These are phyloP conservation scores for Bugula neritina DNA, from an alignment of 2,888 invertebrate genomes.

Conservation along the genomic window DNA sequence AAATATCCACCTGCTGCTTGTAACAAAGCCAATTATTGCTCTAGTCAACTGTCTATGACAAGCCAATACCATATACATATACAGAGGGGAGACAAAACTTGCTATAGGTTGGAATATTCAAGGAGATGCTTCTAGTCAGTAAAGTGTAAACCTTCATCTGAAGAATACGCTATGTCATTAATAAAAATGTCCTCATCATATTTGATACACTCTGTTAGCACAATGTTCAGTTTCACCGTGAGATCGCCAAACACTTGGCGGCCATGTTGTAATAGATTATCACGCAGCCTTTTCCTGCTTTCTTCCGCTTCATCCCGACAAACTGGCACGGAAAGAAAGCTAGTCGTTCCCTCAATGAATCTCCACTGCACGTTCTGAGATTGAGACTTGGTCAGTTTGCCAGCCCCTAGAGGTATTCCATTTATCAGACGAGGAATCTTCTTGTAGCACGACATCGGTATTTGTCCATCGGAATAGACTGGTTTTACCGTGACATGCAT, in stretches of 20 bases:
- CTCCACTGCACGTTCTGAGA: slow-evolving; percentile 40
- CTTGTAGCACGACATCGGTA: slow-evolving; percentile 41
- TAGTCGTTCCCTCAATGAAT: slow-evolving; percentile 42
- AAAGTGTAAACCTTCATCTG: slow-evolving; percentile 44
- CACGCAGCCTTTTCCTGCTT: slow-evolving; percentile 36
- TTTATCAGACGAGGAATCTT: slow-evolving; percentile 44
- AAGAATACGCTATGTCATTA: slow-evolving; percentile 43
- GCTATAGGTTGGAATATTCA: too few species aligned
- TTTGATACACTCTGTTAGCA: slow-evolving; percentile 41
- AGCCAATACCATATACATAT: too few species aligned
- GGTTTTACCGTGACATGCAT: slow-evolving; percentile 24
- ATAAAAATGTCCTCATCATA: slow-evolving; percentile 43
- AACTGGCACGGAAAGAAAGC: slow-evolving; percentile 43
- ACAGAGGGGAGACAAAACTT: too few species aligned
- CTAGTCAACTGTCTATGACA: too few species aligned
- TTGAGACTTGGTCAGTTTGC: slow-evolving; percentile 40
- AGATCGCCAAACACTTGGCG: slow-evolving; percentile 44
- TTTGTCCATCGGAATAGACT: slow-evolving; percentile 33
- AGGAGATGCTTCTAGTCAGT: too few species aligned
- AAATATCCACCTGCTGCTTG: too few species aligned
- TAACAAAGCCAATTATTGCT: too few species aligned
- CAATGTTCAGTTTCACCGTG: slow-evolving; percentile 42
- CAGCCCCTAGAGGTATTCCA: slow-evolving; percentile 46
- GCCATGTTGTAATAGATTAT: slow-evolving; percentile 39
- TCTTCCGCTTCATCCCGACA: slow-evolving; percentile 42